A percentile compares a stretch with the other conserved stretches of the same genome.
Evolutionary conservation across 2,888 invertebrate species (phyloP).

Genomic region (Tetanocera ferruginea): DNA sequence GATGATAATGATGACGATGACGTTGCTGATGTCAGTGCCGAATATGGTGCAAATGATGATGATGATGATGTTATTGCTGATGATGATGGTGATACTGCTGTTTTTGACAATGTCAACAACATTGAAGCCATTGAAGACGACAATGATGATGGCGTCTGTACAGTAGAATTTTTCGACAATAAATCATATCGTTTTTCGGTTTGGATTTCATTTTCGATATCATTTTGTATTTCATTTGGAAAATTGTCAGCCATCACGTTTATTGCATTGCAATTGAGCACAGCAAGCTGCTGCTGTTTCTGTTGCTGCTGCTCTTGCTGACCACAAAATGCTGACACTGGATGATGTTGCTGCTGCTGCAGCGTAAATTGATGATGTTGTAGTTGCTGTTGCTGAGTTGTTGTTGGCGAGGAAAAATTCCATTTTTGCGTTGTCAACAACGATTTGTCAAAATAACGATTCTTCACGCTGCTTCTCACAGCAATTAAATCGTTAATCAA

Average conservation of each 20-base stretch:
- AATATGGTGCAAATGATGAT: background rate
- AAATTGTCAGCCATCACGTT: constrained; percentile 38
- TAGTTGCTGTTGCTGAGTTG: background rate
- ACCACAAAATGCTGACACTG: constrained; percentile 27
- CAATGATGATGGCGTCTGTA: constrained; percentile 7
- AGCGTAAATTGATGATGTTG: constrained; percentile 40
- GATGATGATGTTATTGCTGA: background rate
- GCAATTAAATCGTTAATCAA: constrained; percentile 62
- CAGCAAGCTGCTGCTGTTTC: background rate
- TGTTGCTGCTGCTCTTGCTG: constrained; percentile 11
- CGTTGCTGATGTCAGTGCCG: background rate
- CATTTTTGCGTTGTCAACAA: background rate
- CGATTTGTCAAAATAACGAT: constrained; percentile 42
- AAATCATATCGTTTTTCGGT: constrained; percentile 54
- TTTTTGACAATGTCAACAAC: constrained; percentile 8
- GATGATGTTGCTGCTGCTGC: constrained; percentile 40
- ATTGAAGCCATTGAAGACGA: background rate
- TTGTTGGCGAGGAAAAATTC: constrained; percentile 7
- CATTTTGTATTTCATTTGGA: constrained; percentile 26
- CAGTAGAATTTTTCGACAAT: constrained; percentile 45
- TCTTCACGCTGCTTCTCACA: constrained; percentile 43
- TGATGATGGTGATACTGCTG: constrained; percentile 15
- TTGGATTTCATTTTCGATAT: constrained; percentile 30
- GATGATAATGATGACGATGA: constrained; percentile 25
- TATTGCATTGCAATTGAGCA: constrained; percentile 39